Percentiles rank a stretch among this genome's conserved stretches.
These are phyloP conservation scores for Leucania comma DNA, from an alignment of 2,888 invertebrate genomes.

Conservation along the genomic window DNA sequence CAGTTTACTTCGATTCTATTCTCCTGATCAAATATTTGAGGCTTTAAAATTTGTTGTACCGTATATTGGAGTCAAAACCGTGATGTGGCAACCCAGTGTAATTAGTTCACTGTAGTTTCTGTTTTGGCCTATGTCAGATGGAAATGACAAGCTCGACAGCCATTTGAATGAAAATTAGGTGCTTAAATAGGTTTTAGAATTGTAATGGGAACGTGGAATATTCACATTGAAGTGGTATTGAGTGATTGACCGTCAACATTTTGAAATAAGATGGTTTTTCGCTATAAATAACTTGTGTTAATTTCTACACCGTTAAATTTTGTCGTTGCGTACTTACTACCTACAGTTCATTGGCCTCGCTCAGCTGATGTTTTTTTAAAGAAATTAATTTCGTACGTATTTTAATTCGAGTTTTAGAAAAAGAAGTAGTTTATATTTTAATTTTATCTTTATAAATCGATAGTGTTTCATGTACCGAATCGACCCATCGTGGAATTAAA, in stretches of 20 bases:
- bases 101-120: conserved; percentile 44
- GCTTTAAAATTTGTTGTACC: conserved; percentile 20
- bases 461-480: no score
- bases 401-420: no score
- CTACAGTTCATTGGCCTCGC: no score
- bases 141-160: conserved; percentile 38
- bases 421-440: no score
- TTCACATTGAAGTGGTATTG: background rate
- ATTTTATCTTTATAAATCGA: no score
- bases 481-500: no score
- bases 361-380: no score
- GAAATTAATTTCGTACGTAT: no score
- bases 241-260: background rate
- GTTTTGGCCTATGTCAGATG: conserved; percentile 42
- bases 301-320: no score
- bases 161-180: conserved; percentile 30
- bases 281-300: background rate
- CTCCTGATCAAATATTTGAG: conserved; percentile 48
- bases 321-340: no score
- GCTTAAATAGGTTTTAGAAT: conserved; percentile 17
- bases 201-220: conserved; percentile 4
- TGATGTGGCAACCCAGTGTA: conserved; percentile 24
- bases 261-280: background rate
- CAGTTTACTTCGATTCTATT: conserved; percentile 26
- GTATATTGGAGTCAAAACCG: conserved; percentile 37